Evolutionary conservation across 2,113 vertebrate species (phyloP).

Genomic region (Lepus americanus): DNA sequence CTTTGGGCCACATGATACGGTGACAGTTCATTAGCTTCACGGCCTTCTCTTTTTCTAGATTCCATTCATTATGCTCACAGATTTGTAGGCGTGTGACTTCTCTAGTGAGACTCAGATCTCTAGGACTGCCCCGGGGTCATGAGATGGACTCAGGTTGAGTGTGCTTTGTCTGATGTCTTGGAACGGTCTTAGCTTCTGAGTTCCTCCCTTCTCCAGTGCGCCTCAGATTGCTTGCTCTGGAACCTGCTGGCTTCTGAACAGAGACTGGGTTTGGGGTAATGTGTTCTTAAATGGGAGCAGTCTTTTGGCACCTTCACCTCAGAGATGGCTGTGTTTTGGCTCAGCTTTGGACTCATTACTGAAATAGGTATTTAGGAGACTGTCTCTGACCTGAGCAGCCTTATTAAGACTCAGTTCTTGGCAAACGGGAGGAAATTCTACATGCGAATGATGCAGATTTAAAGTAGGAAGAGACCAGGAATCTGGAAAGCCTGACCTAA

Average conservation of each 20-base stretch:
- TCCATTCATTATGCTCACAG: neutral
- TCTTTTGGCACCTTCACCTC: neutral
- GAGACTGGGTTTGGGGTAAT: neutral
- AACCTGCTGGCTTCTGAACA: neutral
- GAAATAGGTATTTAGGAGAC: constrained; percentile 32
- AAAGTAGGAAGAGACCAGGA: neutral
- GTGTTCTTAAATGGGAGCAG: neutral
- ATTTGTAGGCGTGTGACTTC: constrained; percentile 25
- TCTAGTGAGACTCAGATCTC: neutral
- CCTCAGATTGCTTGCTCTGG: neutral
- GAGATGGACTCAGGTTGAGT: constrained; percentile 4
- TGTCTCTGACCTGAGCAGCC: neutral
- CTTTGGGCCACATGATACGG: constrained; percentile 38
- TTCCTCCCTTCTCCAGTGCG: neutral
- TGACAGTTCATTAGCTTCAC: neutral
- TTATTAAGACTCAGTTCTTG: constrained; percentile 7
- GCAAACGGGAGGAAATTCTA: neutral
- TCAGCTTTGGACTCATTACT: constrained; percentile 43
- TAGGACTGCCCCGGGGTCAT: neutral
- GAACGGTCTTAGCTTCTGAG: neutral
- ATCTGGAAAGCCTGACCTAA: neutral
- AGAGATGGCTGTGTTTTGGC: neutral
- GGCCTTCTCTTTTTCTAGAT: neutral
- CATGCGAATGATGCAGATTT: neutral
- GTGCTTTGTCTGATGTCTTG: neutral